A percentile compares a stretch with the other conserved stretches of the same genome.
phyloP scores from a whole-genome alignment of 2,113 vertebrate species.

The Tringa solitaria region DNA sequence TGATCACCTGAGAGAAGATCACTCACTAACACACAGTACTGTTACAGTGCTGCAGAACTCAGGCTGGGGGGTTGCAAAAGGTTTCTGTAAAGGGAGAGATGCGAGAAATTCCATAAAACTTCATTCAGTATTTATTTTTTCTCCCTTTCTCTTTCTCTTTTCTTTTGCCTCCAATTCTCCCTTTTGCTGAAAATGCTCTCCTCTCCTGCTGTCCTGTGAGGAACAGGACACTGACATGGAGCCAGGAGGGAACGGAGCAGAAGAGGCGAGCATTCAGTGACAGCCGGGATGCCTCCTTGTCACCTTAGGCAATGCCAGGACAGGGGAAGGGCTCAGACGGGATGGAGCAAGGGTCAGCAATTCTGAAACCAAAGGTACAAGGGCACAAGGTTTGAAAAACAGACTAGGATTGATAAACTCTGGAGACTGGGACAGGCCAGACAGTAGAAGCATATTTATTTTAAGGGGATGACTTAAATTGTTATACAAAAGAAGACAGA shows the following conservation, averaged over 20 bases:
- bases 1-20: neutral
- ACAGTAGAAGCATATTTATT: neutral
- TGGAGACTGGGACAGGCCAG: neutral
- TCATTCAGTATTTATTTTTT: neutral
- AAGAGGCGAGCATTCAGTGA: neutral
- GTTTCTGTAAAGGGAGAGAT: neutral
- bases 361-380: constrained; percentile 21
- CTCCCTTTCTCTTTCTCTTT: neutral
- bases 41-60: neutral
- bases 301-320: neutral
- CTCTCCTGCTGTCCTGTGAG: neutral
- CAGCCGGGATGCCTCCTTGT: neutral
- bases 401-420: neutral
- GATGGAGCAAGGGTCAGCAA: accelerated
- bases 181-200: neutral
- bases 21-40: neutral
- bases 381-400: neutral
- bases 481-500: neutral
- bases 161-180: neutral
- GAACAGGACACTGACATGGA: neutral
- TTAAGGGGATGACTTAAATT: neutral
- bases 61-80: neutral
- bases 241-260: constrained; percentile 18
- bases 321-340: accelerated
- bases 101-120: neutral